A percentile compares a stretch with the other conserved stretches of the same genome.
Evolutionary conservation across 1,140 invertebrate genomes (phyloP).

Genomic region (Onthophagus taurus): DNA sequence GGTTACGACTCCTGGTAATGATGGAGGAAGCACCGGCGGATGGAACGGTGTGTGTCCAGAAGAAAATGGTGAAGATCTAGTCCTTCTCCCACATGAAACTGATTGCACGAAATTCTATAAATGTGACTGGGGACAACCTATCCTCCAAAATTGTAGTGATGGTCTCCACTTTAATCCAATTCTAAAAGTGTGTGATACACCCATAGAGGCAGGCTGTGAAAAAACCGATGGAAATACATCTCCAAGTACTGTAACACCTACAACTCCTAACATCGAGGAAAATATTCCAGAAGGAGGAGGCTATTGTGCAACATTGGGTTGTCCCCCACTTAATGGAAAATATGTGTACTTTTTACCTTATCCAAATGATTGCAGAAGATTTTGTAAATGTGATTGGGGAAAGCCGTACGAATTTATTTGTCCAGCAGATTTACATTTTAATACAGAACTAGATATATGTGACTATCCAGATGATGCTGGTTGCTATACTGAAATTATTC

Average conservation of each 20-base stretch:
- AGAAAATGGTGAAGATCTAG: neutral
- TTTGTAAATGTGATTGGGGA: constrained; percentile 46
- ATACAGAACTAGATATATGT: constrained; percentile 30
- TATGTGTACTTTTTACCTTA: constrained; percentile 36
- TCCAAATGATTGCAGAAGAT: constrained; percentile 41
- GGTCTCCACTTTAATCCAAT: constrained; percentile 42
- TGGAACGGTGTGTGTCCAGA: constrained; percentile 4
- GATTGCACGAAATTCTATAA: constrained; percentile 46
- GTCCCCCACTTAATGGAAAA: neutral
- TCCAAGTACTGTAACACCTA: too few relatives aligned
- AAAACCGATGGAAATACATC: too few relatives aligned
- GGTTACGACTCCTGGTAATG: too few relatives aligned
- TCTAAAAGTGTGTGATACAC: constrained; percentile 16
- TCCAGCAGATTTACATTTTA: constrained; percentile 39
- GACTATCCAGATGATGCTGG: neutral
- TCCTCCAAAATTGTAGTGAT: constrained; percentile 38
- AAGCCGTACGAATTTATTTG: constrained; percentile 40
- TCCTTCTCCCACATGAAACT: constrained; percentile 38
- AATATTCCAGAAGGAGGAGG: too few relatives aligned
- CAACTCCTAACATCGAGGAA: too few relatives aligned
- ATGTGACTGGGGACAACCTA: constrained; percentile 41
- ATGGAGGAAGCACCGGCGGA: too few relatives aligned
- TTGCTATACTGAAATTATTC: neutral
- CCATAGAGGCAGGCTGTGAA: neutral
- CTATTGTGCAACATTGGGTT: too few relatives aligned